Evolutionary conservation across 2,113 vertebrate genomes (phyloP), one percentile per base, ranked within the genome.

Genomic region (Oxyura jamaicensis): DNA sequence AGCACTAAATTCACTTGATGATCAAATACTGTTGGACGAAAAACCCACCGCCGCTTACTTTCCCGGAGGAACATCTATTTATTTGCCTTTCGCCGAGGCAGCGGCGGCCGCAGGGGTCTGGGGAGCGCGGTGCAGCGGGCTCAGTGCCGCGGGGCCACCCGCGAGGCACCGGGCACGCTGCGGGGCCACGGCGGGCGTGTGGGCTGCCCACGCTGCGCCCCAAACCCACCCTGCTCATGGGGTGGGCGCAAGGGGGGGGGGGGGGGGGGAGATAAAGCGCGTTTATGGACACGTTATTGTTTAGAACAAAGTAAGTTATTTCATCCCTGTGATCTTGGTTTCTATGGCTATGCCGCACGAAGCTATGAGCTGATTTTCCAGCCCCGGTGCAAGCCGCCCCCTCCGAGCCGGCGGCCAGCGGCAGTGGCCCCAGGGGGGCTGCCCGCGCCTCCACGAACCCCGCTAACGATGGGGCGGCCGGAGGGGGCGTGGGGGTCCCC

Each of bases 291-390:
- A 48, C 87, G 8, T 82, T 56, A 84, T 85, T 95, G 87, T 95
- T 97, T 46, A 71, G 87, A 89, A 87, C 78, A 87, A 87, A 91
- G 46, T 90, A 95, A 97, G 41, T 94, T 96, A 73, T 93, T 88
- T 52, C 91, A 83, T 76, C 83, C 75, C 55, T 85, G 87, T 50
- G 69, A 73, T 69, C 87, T 41, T 63, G 41, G 78, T 91, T 93
- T 94, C 91, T 91, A 93, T 90, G 94, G 85, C 65, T 87, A 74
- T 86, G 85, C 84, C 35, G 68, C 36, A 48, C 53, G 8, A 55
- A 46, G 87, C 60, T 36, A 25, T 4, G 82, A 71, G 36, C 65
- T 6, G 88, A 46, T 94, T 88, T 81, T 71, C 91, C 94, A 63
- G 0, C 44, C 86, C 66, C 31, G 55, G 5, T 2, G 19, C 19